Evolutionary conservation across 2,797 vertebrate genomes (phyloP).

Genomic region (Pseudochirops corinnae): DNA sequence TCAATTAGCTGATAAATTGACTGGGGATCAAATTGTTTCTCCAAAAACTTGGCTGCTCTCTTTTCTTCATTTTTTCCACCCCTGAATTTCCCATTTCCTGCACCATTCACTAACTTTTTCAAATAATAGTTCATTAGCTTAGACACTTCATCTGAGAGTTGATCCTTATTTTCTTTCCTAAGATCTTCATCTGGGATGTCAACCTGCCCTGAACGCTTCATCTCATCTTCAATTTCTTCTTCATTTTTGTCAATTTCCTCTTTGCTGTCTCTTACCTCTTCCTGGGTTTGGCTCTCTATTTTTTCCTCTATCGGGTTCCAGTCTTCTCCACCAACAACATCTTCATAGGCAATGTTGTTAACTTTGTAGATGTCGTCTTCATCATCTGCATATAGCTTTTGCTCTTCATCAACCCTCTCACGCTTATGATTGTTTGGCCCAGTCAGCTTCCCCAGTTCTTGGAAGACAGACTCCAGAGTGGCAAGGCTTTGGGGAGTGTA

Average conservation of each 20-base stretch:
- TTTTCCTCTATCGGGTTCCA: slow-evolving; percentile 93
- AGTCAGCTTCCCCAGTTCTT: slow-evolving; percentile 93
- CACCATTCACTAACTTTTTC: slow-evolving; percentile 89
- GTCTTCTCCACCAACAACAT: slow-evolving; percentile 92
- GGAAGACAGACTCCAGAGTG: slow-evolving; percentile 95
- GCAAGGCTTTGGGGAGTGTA: slow-evolving; percentile 97
- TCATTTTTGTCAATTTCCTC: slow-evolving; percentile 87
- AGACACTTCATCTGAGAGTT: slow-evolving; percentile 87
- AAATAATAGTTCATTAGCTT: slow-evolving; percentile 93
- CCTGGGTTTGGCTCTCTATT: slow-evolving; percentile 92
- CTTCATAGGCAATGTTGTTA: slow-evolving; percentile 91
- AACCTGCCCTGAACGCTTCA: slow-evolving; percentile 88
- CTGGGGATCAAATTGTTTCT: slow-evolving; percentile 88
- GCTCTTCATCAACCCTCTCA: slow-evolving; percentile 89
- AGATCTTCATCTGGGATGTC: slow-evolving; percentile 82
- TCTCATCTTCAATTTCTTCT: slow-evolving; percentile 87
- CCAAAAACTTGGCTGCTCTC: slow-evolving; percentile 80
- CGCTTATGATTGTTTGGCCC: slow-evolving; percentile 86
- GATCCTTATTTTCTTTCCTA: slow-evolving; percentile 85
- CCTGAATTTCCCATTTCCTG: slow-evolving; percentile 86
- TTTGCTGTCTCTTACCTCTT: slow-evolving; percentile 92
- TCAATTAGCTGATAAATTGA: slow-evolving; percentile 92
- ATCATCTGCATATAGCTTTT: slow-evolving; percentile 89
- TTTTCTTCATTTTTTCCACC: slow-evolving; percentile 88
- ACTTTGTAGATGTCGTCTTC: slow-evolving; percentile 90